These are phyloP conservation scores for Mormyrops boulengeri DNA, from an alignment of 2,797 vertebrate species.

Conservation along the genomic window DNA sequence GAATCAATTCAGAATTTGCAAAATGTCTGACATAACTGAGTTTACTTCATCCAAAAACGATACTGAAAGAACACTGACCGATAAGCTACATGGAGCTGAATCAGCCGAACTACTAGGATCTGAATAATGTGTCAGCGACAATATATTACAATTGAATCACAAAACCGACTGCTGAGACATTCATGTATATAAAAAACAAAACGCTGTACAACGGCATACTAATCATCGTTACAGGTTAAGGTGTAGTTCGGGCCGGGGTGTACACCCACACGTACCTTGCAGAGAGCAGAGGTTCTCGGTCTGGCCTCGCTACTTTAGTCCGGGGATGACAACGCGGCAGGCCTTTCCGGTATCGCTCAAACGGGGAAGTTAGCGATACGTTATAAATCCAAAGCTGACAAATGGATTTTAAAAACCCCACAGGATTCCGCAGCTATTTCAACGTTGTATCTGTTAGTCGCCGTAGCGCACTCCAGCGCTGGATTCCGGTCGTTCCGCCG, in stretches of 20 bases:
- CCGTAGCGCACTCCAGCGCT: conserved; percentile 10
- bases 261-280: conserved; percentile 16
- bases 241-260: neutral
- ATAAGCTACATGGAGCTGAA: neutral
- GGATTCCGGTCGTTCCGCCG: conserved; percentile 24
- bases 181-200: neutral
- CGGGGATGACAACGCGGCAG: conserved; percentile 22
- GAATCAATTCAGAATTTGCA: neutral
- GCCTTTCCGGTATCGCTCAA: conserved; percentile 22
- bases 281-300: conserved; percentile 19
- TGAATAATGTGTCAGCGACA: neutral
- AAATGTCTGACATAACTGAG: neutral
- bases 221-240: neutral
- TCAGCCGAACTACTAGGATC: neutral
- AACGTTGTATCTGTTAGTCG: conserved; percentile 16
- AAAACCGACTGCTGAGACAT: neutral
- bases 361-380: conserved; percentile 18
- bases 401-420: conserved; percentile 16
- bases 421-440: neutral
- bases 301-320: conserved; percentile 1
- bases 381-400: conserved; percentile 12
- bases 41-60: neutral
- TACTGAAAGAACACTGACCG: neutral
- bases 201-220: neutral
- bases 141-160: neutral